These are phyloP conservation scores for Brassicogethes aeneus DNA, from an alignment of 2,888 invertebrate species.

Conservation along the genomic window DNA sequence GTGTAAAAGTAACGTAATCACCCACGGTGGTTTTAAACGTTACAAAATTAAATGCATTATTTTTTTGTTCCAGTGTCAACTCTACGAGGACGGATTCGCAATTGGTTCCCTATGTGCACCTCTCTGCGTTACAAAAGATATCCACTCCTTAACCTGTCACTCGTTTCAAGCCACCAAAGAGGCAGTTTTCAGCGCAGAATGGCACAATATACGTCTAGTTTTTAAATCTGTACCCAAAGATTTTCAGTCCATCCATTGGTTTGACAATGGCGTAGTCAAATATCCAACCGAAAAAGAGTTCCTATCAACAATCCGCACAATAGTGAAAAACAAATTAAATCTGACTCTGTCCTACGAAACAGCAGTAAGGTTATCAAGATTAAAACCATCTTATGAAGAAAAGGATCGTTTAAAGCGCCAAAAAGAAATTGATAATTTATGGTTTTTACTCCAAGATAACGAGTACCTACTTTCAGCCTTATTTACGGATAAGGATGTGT, in stretches of 20 bases:
- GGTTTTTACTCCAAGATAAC: slow-evolving; percentile 55
- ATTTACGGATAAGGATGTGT: slow-evolving; percentile 51
- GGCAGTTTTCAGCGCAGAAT: slow-evolving; percentile 50
- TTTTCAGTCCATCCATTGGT: slow-evolving; percentile 41
- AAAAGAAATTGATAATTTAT: slow-evolving; percentile 52
- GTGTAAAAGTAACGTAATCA: no score
- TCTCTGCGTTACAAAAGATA: slow-evolving; percentile 47
- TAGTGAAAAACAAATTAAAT: slow-evolving; percentile 47
- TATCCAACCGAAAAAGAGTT: slow-evolving; percentile 49
- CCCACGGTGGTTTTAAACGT: no score
- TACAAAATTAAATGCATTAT: background rate
- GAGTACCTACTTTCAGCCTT: slow-evolving; percentile 55
- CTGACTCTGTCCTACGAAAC: slow-evolving; percentile 44
- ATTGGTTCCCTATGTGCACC: slow-evolving; percentile 56
- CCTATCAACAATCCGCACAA: slow-evolving; percentile 43
- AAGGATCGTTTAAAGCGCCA: slow-evolving; percentile 36
- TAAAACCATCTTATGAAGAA: slow-evolving; percentile 41
- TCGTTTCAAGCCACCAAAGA: slow-evolving; percentile 53
- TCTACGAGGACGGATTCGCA: slow-evolving; percentile 45
- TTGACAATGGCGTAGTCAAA: slow-evolving; percentile 40
- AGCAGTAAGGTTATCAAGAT: slow-evolving; percentile 42
- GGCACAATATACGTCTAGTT: slow-evolving; percentile 48
- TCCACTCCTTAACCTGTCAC: slow-evolving; percentile 51
- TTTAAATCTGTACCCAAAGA: slow-evolving; percentile 46
- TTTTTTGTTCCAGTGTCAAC: slow-evolving; percentile 43